Base-by-base conservation (phyloP, 2,888 invertebrate genomes). In the Quadriops clusia region DNA sequence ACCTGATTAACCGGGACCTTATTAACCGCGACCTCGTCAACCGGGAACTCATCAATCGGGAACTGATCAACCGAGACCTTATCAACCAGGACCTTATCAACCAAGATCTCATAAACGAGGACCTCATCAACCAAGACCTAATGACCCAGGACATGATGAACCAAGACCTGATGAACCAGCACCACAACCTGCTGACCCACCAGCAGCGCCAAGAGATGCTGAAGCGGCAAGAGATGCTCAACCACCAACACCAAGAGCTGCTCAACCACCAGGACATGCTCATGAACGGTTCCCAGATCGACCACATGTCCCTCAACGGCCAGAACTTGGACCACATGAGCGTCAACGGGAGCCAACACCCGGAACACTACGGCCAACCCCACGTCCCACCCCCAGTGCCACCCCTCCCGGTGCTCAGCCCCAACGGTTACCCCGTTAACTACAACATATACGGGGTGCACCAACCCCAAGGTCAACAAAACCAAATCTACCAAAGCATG, bases 311-410 rank as follows among this genome's bases (percentile, higher is more conserved):
- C n/a, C 39, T 56, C 4, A 55, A 54, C 28, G 55, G 53, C 8
- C 57, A 56, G 42, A 54, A 49, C 37, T 45, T 54, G 16, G 58
- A 59, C 18, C 58, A 59, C 35, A 45, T 58, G 39, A 53, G 51
- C 25, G 39, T 56, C 14, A 56, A 50, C 32, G 54, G 54, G 5
- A 55, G 57, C 29, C 51, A 53, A 14, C 48, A 54, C 21, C 43
- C 48, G 5, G 58, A 58, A 28, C 52, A 51, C 29, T 57, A 55
- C 39, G 46, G 48, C 25, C 35, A 38, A 18, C 40, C 25, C 2
- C 43, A 42, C 32, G 34, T 50, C 6, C 59, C 65, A 2, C 69
- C 69, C 5, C 68, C 68, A 1, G 66, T 69, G 5, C 69, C 69
- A 2, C 68, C 69, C 10, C 49, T 68, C 16, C 68, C 69, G 0